Base-by-base conservation (phyloP, 2,888 invertebrate species). In the Danaus chrysippus region DNA sequence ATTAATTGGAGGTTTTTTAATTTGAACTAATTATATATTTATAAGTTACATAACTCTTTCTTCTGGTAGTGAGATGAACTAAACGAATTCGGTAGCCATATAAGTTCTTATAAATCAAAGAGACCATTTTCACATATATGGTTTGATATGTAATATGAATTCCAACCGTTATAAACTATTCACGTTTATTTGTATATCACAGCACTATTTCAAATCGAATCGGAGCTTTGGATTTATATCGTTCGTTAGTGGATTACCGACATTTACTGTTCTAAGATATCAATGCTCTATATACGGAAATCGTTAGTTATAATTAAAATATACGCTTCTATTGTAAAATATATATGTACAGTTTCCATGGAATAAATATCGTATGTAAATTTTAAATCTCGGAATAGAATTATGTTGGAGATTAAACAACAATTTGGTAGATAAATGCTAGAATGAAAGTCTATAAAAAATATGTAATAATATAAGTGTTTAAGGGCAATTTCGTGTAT, bases 401-500 rank as follows among this genome's bases (percentile, higher is more conserved):
- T 68, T 69, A 67, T 53, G 46, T 43, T 57, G 34, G 42, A 56
- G 53, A 52, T 64, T 60, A 63, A 60, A 55, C 59, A 62, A 58
- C 78, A 78, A 74, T 74, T 76, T 79, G 76, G 6, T 34, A 34
- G 79, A 76, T 80, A 80, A 84, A 86, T 79, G 77, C 76, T 78
- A 76, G 74, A 77, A 79, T 81, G 77, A 83, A 82, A 79, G 78
- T 74, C 75, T 71, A 78, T 72, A 74, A 80, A 75, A 75, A 62
- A 76, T 75, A 73, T 70, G 69, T 73, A 78, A 83, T 82, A 83
- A 80, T 78, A 82, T 63, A 68, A 69, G 61, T 64, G 82, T 83
- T 76, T 66, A 74, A 71, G 75, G 84, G 76, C 78, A 81, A 81
- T 84, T 80, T 75, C 79, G 77, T 75, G 74, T 78, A 73, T 73